Evolutionary conservation across 1,140 invertebrate genomes (phyloP).

Genomic region (Pseudachorutes palmiensis): DNA sequence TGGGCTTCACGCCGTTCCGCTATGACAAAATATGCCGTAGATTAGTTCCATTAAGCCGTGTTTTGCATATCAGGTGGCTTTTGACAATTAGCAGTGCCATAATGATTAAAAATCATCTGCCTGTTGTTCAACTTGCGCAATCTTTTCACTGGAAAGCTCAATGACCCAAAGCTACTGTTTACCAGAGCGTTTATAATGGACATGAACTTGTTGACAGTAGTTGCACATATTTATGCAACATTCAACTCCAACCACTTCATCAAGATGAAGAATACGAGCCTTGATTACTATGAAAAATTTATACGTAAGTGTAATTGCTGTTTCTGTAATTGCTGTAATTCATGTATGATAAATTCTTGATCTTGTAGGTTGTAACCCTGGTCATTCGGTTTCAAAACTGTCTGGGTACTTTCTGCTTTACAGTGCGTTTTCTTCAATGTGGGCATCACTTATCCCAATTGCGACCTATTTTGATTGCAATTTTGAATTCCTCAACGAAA

Average conservation of each 20-base stretch:
- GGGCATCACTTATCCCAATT: not conserved
- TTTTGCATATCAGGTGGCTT: too few relatives aligned
- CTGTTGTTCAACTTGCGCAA: too few relatives aligned
- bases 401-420: not conserved
- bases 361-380: not conserved
- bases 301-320: too few relatives aligned
- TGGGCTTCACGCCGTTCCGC: too few relatives aligned
- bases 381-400: not conserved
- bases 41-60: too few relatives aligned
- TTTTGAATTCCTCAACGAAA: not conserved
- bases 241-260: not conserved
- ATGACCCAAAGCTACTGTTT: too few relatives aligned
- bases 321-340: too few relatives aligned
- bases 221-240: not conserved
- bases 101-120: too few relatives aligned
- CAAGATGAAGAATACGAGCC: not conserved
- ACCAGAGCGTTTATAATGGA: not conserved
- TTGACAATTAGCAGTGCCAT: too few relatives aligned
- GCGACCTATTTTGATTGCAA: not conserved
- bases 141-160: too few relatives aligned
- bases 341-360: too few relatives aligned
- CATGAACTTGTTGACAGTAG: not conserved
- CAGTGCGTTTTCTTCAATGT: not conserved
- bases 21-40: too few relatives aligned
- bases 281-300: not conserved